These are phyloP conservation scores for Lithophane leautieri DNA, from an alignment of 2,888 invertebrate genomes.

Conservation along the genomic window DNA sequence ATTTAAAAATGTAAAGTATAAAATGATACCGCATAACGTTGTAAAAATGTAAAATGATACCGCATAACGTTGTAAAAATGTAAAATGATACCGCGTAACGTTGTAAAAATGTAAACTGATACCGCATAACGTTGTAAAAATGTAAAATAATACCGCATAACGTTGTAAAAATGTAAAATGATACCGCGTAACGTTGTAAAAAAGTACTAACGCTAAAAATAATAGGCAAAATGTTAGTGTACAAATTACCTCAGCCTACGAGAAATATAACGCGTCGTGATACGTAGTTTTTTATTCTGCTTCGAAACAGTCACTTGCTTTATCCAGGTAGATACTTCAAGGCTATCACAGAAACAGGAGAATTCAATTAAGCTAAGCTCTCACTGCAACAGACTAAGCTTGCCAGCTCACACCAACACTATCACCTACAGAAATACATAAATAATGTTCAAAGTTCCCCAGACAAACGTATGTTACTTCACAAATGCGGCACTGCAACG, in stretches of 20 bases:
- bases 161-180: background rate
- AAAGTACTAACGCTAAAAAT: background rate
- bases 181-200: background rate
- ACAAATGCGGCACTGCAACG: constrained; percentile 3
- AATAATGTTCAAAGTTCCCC: constrained; percentile 20
- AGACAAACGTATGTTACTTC: background rate
- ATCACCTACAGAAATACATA: constrained; percentile 13
- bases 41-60: too few relatives aligned
- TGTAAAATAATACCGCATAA: too few relatives aligned
- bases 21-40: too few relatives aligned
- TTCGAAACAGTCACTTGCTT: background rate
- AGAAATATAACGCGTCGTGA: background rate
- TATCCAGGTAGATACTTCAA: background rate
- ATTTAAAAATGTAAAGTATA: too few relatives aligned
- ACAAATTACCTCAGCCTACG: too few relatives aligned
- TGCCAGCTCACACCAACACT: background rate
- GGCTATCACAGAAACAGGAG: background rate
- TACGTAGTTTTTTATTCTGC: background rate
- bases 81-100: too few relatives aligned
- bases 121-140: too few relatives aligned
- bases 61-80: too few relatives aligned
- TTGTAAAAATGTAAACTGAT: too few relatives aligned
- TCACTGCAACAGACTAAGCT: constrained; percentile 5
- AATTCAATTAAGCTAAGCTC: constrained; percentile 32
- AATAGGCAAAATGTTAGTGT: background rate